Percentiles rank a stretch among this genome's conserved stretches.
Conservation (phyloP, 2,113 vertebrate species). For the Aythya baeri region DNA sequence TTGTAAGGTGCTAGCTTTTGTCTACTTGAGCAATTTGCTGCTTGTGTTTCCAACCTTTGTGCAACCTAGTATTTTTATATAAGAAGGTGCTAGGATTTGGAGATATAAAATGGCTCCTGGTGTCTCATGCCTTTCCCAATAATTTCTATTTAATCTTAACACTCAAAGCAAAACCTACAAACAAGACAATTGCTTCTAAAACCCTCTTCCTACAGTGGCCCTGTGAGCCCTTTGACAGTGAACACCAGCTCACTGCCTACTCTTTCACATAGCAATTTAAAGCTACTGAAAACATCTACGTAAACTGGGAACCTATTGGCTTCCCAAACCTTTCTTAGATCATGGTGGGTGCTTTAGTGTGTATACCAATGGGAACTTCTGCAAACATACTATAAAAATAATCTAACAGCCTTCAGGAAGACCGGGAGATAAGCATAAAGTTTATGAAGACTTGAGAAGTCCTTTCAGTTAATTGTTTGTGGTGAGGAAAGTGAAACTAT, state of each 20-base stretch:
- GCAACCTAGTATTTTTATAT: neutral
- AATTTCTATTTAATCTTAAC: neutral
- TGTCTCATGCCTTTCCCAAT: neutral
- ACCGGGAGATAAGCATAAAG: neutral
- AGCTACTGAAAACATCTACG: neutral
- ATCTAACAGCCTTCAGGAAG: accelerated
- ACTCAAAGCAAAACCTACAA: neutral
- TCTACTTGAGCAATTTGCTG: accelerated
- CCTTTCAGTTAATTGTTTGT: neutral
- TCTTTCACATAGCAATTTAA: no score
- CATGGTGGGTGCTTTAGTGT: neutral
- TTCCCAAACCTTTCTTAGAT: neutral
- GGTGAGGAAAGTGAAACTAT: neutral
- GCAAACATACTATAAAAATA: neutral
- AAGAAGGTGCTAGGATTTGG: accelerated
- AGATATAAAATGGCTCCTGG: neutral
- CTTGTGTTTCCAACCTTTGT: accelerated
- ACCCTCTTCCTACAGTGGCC: neutral
- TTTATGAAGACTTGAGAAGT: neutral
- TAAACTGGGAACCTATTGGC: neutral
- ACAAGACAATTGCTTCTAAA: neutral
- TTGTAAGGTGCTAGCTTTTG: neutral
- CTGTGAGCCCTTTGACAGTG: neutral
- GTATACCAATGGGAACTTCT: neutral
- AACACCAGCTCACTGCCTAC: neutral